Base-by-base conservation (phyloP, 1,140 invertebrate species). In the Mercenaria mercenaria region DNA sequence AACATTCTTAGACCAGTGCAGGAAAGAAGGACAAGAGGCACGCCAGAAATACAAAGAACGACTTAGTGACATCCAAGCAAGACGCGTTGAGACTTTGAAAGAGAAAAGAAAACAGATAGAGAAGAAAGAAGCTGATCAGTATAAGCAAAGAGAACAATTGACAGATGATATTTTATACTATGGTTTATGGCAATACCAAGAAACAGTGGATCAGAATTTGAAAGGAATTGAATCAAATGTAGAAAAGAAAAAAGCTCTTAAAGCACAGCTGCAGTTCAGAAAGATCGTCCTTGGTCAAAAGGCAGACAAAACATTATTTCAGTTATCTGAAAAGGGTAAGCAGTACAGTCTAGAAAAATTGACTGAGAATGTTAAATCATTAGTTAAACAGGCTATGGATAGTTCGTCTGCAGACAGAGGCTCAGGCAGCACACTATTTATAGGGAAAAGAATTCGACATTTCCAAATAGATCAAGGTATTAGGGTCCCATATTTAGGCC, bases 161-260 rank as follows among this genome's bases (percentile, higher is more conserved):
- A 89, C 86, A n/a, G 77, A 72, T 61, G 64, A 88, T 39, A 77
- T 91, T 29, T 23, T 88, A 3, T 81, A 76, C 47, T 91, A 83
- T 81, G 90, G 86, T 0, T 61, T 91, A 20, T 89, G 90, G 86
- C 90, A 91, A 69, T 80, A n/a, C 15, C 50, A 2, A n/a, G 61
- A 88, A 39, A 23, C 81, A 15, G 69, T 88, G 3, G 56, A 88
- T 29, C 13, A 26, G 23, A 20, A 37, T 13, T 26, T 83, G 59
- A 56, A 56, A 61, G 32, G 6, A 29, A 77, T 76, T 39, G 29
- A 50, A 18, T 50, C 64, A 0, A 59, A 69, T 26, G 52, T n/a
- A 59, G 81, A 83, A 50, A 89, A 89, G 61, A 90, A 74, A 37
- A 86, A 86, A n/a, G 88, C 81, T 34, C 29, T 91, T 59, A 79